Conservation (phyloP, 2,888 invertebrate species). For the Epistrophe grossulariae region DNA sequence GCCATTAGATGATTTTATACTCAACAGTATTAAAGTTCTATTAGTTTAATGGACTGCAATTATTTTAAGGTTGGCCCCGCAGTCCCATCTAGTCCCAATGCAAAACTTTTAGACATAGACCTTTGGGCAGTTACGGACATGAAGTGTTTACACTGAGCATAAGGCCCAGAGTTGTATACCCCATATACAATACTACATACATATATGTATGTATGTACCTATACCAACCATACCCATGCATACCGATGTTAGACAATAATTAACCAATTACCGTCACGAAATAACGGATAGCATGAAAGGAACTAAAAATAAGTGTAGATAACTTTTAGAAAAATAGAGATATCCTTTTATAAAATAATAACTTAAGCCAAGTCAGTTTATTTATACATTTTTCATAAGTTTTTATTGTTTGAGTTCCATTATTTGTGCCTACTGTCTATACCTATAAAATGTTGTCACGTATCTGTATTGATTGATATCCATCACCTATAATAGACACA, state of each 20-base stretch:
- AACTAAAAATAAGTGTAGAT: constrained; percentile 4
- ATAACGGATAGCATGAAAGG: constrained; percentile 14
- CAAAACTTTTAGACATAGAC: background rate
- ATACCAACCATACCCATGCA: background rate
- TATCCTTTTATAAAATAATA: constrained; percentile 4
- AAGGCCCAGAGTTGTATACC: constrained; percentile 14
- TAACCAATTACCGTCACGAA: constrained; percentile 65
- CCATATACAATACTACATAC: background rate
- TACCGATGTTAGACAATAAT: constrained; percentile 48
- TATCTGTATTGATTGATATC: background rate
- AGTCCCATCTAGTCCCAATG: background rate
- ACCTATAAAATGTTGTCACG: constrained; percentile 24
- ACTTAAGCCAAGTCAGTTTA: background rate
- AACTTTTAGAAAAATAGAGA: background rate
- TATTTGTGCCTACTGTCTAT: constrained; percentile 12
- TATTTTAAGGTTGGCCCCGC: constrained; percentile 13
- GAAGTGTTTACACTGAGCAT: constrained; percentile 28
- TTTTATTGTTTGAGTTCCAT: constrained; percentile 28
- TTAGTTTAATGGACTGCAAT: constrained; percentile 61
- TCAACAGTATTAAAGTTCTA: constrained; percentile 40
- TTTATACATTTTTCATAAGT: constrained; percentile 22
- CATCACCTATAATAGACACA: constrained; percentile 18
- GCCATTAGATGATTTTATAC: constrained; percentile 41
- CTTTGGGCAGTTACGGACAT: background rate
- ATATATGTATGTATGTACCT: too few relatives aligned